Percentiles rank a stretch among this genome's conserved stretches.
Conservation (phyloP, 2,113 vertebrate genomes). For the Gobius niger region DNA sequence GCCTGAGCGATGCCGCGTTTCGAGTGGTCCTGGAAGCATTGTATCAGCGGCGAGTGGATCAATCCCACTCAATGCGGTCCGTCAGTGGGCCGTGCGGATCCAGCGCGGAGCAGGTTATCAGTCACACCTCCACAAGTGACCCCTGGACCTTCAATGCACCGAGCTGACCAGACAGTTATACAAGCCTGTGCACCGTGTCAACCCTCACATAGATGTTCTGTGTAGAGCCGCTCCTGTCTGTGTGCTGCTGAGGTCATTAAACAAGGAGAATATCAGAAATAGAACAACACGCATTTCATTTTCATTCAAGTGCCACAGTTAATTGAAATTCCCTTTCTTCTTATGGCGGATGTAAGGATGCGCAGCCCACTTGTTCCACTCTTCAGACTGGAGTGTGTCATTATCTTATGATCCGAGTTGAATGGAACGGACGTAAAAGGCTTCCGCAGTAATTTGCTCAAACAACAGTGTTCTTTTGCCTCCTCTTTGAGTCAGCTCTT, state of each 20-base stretch:
- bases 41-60: constrained; percentile 32
- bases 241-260: too few species aligned
- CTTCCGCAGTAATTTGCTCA: constrained; percentile 9
- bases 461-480: constrained; percentile 19
- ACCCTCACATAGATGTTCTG: neutral
- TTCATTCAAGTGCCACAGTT: too few species aligned
- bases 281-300: neutral
- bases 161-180: constrained; percentile 6
- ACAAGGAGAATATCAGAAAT: too few species aligned
- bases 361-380: constrained; percentile 26
- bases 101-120: constrained; percentile 49
- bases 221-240: too few species aligned
- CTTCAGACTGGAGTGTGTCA: constrained; percentile 36
- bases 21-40: constrained; percentile 7
- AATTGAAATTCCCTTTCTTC: neutral
- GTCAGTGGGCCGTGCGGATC: constrained; percentile 47
- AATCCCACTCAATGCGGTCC: constrained; percentile 35
- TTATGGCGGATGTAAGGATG: constrained; percentile 13
- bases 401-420: constrained; percentile 37
- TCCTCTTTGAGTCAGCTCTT: neutral
- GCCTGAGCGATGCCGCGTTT: neutral
- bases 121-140: constrained; percentile 43
- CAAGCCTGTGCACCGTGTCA: neutral
- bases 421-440: constrained; percentile 32
- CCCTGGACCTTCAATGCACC: constrained; percentile 30